These are phyloP conservation scores for Halocaridina rubra DNA, from an alignment of 2,888 invertebrate species.

Conservation along the genomic window DNA sequence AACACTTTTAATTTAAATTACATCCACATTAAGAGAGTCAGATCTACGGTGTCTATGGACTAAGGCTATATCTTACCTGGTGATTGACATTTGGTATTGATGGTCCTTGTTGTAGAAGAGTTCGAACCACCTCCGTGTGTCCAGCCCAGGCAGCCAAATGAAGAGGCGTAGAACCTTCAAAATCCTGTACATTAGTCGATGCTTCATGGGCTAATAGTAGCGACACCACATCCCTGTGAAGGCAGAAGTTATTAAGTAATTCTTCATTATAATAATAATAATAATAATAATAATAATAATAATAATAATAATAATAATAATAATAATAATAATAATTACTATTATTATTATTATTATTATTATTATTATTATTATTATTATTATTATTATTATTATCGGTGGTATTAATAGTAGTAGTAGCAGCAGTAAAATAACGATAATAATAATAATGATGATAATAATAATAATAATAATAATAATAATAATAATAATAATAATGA, in stretches of 20 bases:
- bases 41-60: too few species aligned
- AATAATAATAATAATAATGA: not conserved
- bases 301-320: not conserved
- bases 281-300: not conserved
- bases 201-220: constrained; percentile 87
- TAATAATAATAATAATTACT: not conserved
- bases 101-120: constrained; percentile 84
- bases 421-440: too few species aligned
- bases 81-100: constrained; percentile 87
- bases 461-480: not conserved
- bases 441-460: not conserved
- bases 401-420: too few species aligned
- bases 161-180: constrained; percentile 90
- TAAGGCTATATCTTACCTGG: constrained; percentile 77
- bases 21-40: too few species aligned
- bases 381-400: not conserved
- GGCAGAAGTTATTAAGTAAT: not conserved
- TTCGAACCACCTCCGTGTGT: constrained; percentile 85
- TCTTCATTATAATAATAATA: not conserved
- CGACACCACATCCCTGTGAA: constrained; percentile 83
- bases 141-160: constrained; percentile 96
- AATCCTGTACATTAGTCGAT: constrained; percentile 88
- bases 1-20: too few species aligned
- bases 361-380: not conserved
- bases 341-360: not conserved